These are phyloP conservation scores for Triplophysa rosa DNA, from an alignment of 2,113 vertebrate genomes.

Conservation along the genomic window DNA sequence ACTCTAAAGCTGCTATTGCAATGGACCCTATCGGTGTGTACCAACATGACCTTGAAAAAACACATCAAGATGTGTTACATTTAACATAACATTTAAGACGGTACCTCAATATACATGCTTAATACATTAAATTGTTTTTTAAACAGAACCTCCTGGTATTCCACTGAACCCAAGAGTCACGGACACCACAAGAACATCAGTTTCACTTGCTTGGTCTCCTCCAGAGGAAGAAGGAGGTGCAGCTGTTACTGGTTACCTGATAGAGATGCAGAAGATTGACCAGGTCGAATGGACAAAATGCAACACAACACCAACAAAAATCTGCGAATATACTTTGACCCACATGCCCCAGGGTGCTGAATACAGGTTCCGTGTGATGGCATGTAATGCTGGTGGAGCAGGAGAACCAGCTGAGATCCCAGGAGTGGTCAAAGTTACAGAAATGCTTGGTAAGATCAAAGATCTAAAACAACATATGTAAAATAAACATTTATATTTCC, in stretches of 20 bases:
- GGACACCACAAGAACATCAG: slow-evolving; percentile 94
- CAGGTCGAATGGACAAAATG: slow-evolving; percentile 98
- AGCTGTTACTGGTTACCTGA: slow-evolving; percentile 89
- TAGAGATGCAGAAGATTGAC: slow-evolving; percentile 99
- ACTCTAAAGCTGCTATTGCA: slow-evolving; percentile 84
- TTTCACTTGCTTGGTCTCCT: slow-evolving; percentile 91
- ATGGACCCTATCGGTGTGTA: slow-evolving; percentile 95
- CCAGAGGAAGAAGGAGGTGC: slow-evolving; percentile 96
- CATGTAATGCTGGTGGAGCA: slow-evolving; percentile 92
- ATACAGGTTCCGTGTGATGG: slow-evolving; percentile 92
- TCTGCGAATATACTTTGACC: slow-evolving; percentile 96
- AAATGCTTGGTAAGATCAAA: slow-evolving; percentile 91
- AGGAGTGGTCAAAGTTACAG: slow-evolving; percentile 93
- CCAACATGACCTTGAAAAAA: background rate
- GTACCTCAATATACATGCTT: background rate
- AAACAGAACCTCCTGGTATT: slow-evolving; percentile 87
- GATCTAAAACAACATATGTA: background rate
- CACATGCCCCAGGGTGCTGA: slow-evolving; percentile 97
- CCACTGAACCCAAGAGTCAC: slow-evolving; percentile 91
- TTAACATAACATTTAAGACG: slow-evolving; percentile 1
- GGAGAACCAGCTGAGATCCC: slow-evolving; percentile 95
- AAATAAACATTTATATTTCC: background rate
- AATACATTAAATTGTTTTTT: background rate
- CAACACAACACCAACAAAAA: slow-evolving; percentile 96
- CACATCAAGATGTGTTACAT: background rate